Conservation (phyloP, 1,140 invertebrate genomes). For the Caenorhabditis brenneri region DNA sequence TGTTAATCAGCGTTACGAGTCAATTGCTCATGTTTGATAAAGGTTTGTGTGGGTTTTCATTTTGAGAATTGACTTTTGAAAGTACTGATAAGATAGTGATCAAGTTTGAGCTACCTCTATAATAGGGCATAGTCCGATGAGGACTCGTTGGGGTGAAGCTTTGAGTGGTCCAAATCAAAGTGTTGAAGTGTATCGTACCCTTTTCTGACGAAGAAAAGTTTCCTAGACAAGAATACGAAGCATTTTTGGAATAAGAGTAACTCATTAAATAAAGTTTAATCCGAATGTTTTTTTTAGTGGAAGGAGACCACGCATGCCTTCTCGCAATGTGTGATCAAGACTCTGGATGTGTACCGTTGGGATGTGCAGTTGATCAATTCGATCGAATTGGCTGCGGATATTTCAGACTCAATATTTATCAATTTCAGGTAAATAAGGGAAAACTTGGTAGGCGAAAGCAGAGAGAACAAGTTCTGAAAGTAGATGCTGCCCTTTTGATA, state of each 20-base stretch:
- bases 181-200: no score
- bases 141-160: no score
- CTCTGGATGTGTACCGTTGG: constrained; percentile 66
- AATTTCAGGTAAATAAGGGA: constrained; percentile 62
- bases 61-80: neutral
- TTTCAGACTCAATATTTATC: constrained; percentile 70
- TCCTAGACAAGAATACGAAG: constrained; percentile 11
- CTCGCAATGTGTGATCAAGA: constrained; percentile 69
- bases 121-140: no score
- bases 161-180: no score
- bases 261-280: no score
- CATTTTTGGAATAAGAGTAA: no score
- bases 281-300: constrained; percentile 61
- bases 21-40: constrained; percentile 51
- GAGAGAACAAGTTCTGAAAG: neutral
- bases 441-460: neutral
- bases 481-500: no score
- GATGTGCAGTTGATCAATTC: constrained; percentile 63
- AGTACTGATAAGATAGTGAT: neutral
- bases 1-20: constrained; percentile 20
- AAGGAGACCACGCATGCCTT: constrained; percentile 67
- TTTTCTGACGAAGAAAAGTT: no score
- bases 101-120: no score
- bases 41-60: constrained; percentile 12
- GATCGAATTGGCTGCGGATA: constrained; percentile 69